Evolutionary conservation across 2,888 invertebrate species (phyloP).

Genomic region (Lamproptera curius): DNA sequence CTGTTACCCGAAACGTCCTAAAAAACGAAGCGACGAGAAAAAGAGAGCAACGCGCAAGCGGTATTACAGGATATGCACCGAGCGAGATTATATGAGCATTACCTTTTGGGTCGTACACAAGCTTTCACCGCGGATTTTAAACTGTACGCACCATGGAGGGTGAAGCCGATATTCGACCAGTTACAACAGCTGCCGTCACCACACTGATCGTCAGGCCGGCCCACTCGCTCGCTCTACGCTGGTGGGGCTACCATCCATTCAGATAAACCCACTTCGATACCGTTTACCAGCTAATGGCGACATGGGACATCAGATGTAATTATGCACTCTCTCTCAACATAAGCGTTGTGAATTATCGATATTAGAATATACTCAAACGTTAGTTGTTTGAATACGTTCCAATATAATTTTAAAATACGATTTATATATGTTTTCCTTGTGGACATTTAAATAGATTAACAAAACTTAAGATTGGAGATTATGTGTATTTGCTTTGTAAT

Average conservation of each 20-base stretch:
- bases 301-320: neutral
- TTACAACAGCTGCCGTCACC: neutral
- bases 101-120: slow-evolving; percentile 30
- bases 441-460: neutral
- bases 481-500: neutral
- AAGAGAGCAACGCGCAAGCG: too few relatives aligned
- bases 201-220: slow-evolving; percentile 4
- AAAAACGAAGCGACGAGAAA: too few relatives aligned
- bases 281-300: neutral
- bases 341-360: neutral
- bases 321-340: neutral
- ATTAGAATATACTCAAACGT: too few relatives aligned
- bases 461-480: neutral
- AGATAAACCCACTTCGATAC: neutral
- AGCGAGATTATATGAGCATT: slow-evolving; percentile 22
- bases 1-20: too few relatives aligned
- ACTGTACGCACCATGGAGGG: too few relatives aligned
- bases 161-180: too few relatives aligned
- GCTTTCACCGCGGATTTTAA: slow-evolving; percentile 38
- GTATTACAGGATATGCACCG: slow-evolving; percentile 10
- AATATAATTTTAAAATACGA: neutral
- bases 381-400: neutral
- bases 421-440: neutral
- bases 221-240: slow-evolving; percentile 1
- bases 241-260: slow-evolving; percentile 19